Conservation (phyloP, 2,797 vertebrate species). For the Anolis apletophallus region DNA sequence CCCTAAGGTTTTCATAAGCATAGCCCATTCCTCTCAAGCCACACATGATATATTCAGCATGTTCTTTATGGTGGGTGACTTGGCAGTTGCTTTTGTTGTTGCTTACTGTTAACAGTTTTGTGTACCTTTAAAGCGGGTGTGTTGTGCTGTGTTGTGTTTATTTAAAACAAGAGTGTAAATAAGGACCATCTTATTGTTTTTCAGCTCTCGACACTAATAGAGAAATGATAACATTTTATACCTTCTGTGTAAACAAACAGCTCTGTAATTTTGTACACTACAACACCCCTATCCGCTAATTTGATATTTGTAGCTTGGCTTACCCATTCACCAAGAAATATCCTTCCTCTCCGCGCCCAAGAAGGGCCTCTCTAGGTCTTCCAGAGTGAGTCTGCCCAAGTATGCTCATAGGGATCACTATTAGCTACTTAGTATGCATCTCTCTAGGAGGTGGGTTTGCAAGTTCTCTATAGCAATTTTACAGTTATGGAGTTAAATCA, state of each 20-base stretch:
- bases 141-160: background rate
- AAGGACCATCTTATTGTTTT: background rate
- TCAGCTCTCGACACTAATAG: background rate
- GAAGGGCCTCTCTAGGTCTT: no score
- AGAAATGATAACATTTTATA: background rate
- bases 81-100: background rate
- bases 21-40: background rate
- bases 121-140: background rate
- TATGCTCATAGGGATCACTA: no score
- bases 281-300: no score
- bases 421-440: no score
- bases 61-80: background rate
- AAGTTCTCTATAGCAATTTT: background rate
- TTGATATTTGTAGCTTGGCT: no score
- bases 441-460: background rate
- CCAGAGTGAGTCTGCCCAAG: no score
- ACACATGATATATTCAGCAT: background rate
- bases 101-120: background rate
- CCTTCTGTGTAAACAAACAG: background rate
- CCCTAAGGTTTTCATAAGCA: background rate
- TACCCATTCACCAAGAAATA: no score
- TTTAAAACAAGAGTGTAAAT: background rate
- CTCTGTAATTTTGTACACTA: background rate
- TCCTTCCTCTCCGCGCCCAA: no score
- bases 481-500: background rate